These are phyloP conservation scores for Helicolenus hilgendorfi DNA, from an alignment of 2,797 vertebrate genomes.

Conservation along the genomic window DNA sequence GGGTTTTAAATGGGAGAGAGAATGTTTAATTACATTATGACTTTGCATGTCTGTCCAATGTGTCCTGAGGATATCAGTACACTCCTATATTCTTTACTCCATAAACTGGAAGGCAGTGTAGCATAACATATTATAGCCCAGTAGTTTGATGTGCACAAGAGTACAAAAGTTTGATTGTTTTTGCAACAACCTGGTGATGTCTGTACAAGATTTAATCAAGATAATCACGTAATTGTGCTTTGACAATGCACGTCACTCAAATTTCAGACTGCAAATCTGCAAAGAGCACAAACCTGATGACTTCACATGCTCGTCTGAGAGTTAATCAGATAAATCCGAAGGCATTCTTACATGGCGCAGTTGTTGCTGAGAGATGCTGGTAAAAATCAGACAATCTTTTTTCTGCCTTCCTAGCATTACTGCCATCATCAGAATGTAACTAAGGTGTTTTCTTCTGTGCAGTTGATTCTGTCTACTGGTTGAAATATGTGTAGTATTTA, in stretches of 20 bases:
- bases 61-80: conserved; percentile 43
- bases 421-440: background rate
- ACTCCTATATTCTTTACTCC: background rate
- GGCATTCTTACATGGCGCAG: background rate
- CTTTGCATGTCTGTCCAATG: conserved; percentile 19
- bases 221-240: background rate
- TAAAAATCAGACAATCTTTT: background rate
- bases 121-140: background rate
- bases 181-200: background rate
- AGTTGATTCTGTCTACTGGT: background rate
- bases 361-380: background rate
- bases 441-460: background rate
- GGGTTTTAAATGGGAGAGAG: conserved; percentile 8
- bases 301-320: background rate
- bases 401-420: background rate
- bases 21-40: conserved; percentile 58
- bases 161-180: background rate
- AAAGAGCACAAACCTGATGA: background rate
- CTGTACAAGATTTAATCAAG: conserved; percentile 2
- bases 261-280: background rate
- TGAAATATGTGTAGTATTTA: background rate
- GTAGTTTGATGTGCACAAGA: background rate
- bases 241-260: background rate
- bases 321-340: background rate
- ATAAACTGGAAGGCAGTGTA: background rate